Base-by-base conservation (phyloP, 2,797 vertebrate genomes). In the Nyctalus aviator region DNA sequence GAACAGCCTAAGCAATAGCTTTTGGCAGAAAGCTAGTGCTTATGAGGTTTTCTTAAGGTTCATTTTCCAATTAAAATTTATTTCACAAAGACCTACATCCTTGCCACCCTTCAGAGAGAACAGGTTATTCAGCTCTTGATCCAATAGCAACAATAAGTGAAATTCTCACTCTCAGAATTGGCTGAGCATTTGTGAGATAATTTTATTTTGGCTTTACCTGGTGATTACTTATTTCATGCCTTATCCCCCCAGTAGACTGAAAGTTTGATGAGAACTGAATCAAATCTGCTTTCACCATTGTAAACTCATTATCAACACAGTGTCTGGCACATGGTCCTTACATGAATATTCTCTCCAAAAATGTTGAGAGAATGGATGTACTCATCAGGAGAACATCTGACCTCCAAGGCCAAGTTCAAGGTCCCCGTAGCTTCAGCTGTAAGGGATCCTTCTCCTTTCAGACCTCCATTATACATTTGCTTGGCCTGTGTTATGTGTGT, bases 11-110 rank as follows among this genome's bases (percentile, higher is more conserved):
- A 84, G 77, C 20, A 57, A 84, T 84, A 93, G 91, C 32, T 86
- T 93, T 71, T 46, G 64, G 32, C 57, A 93, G 87, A 85, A 86
- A 73, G 35, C 27, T 66, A 84, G 35, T 75, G 55, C 3, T 69
- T 87, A 93, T 13, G 46, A 93, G 25, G 25, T 71, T 76, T 94
- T 94, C 66, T 41, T 81, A 84, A 64, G 35, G 21, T 79, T 44
- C 32, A 62, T 82, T 95, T 90, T 69, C 64, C 37, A 94, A 68
- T 64, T 93, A 88, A 66, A 92, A 91, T 79, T 81, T 77, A 66
- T 91, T 95, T 94, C 68, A 93, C 23, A n/a, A 84, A 84, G 55
- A 90, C 35, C 59, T 48, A 53, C 5, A 30, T 76, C 72, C 17
- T 88, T 89, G 55, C 6, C 6, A 62, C 27, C 30, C 64, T 84